These are phyloP conservation scores for Drosophila chauvacae DNA, from an alignment of 1,140 invertebrate genomes.

Conservation along the genomic window DNA sequence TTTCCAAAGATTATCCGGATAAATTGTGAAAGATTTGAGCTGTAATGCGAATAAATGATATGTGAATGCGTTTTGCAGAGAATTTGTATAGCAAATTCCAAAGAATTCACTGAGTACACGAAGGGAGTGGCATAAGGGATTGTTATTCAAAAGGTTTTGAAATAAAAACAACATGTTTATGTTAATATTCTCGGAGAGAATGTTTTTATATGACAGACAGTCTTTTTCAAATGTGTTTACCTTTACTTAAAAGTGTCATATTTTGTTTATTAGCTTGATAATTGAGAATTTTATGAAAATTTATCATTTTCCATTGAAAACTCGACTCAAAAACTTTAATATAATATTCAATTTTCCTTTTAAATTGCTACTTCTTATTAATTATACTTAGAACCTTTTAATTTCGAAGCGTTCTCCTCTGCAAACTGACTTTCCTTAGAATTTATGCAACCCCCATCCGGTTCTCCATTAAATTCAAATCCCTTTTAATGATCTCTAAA, in stretches of 20 bases:
- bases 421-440: neutral
- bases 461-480: neutral
- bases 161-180: neutral
- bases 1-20: conserved; percentile 19
- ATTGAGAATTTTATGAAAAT: no score
- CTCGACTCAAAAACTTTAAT: no score
- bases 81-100: neutral
- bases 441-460: neutral
- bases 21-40: conserved; percentile 2
- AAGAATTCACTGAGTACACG: neutral
- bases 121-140: neutral
- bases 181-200: neutral
- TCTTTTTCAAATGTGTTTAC: neutral
- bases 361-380: neutral
- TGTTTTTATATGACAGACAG: neutral
- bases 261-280: neutral
- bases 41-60: conserved; percentile 31
- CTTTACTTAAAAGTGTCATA: neutral
- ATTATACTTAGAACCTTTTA: neutral
- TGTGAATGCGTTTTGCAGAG: neutral
- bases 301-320: no score
- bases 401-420: neutral
- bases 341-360: neutral
- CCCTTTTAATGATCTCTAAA: conserved; percentile 11
- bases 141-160: neutral